A percentile compares a stretch with the other conserved stretches of the same genome.
Evolutionary conservation across 2,113 vertebrate species (phyloP).

Genomic region (Junco hyemalis): DNA sequence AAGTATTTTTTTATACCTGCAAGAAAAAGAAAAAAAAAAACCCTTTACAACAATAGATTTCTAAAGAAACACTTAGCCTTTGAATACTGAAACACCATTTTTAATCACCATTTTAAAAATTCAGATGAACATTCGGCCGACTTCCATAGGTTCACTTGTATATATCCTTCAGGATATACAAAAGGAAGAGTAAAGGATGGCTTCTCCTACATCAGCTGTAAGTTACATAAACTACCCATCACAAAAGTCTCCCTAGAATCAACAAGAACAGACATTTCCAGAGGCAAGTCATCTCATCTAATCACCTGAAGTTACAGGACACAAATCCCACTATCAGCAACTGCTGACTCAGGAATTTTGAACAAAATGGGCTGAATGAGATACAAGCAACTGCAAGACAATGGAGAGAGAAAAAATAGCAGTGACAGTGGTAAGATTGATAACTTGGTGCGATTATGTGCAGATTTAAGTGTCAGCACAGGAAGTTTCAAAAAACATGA

Average conservation of each 20-base stretch:
- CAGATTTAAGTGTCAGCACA: neutral
- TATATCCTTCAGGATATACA: neutral
- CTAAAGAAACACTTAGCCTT: neutral
- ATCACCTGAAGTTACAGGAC: neutral
- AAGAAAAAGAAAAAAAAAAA: neutral
- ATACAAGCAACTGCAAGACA: neutral
- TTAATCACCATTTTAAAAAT: neutral
- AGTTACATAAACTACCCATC: neutral
- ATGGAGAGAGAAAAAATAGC: neutral
- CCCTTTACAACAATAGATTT: neutral
- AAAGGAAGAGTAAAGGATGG: neutral
- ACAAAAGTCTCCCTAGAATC: neutral
- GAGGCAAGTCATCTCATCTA: neutral
- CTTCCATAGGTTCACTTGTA: neutral
- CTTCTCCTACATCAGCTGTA: neutral
- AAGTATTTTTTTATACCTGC: neutral
- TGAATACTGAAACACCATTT: neutral
- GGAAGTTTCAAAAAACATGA: neutral
- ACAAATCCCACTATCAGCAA: neutral
- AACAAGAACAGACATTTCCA: neutral
- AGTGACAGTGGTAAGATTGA: fast-evolving
- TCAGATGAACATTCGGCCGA: neutral
- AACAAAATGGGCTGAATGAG: neutral
- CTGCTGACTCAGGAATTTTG: neutral
- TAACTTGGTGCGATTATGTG: neutral